Evolutionary conservation across 2,113 vertebrate genomes (phyloP).

Genomic region (Mixornis gularis): DNA sequence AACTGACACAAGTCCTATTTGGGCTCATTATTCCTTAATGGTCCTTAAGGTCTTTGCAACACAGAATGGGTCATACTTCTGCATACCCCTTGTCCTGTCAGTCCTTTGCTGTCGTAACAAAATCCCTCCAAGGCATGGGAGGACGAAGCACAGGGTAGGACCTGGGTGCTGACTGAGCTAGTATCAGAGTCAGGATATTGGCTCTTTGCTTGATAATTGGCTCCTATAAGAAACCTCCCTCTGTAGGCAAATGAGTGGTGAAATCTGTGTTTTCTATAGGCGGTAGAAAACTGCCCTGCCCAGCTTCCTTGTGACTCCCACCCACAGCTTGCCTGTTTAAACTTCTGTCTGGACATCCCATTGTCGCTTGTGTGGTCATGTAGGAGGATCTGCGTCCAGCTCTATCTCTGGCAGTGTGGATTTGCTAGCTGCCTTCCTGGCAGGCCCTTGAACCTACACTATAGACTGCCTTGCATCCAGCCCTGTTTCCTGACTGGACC

Average conservation of each 20-base stretch:
- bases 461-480: background rate
- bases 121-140: background rate
- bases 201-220: background rate
- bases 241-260: background rate
- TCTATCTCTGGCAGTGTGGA: background rate
- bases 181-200: background rate
- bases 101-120: background rate
- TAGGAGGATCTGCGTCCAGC: background rate
- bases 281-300: background rate
- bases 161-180: background rate
- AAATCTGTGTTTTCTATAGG: background rate
- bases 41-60: background rate
- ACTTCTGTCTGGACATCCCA: background rate
- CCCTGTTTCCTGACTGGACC: background rate
- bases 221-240: background rate
- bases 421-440: background rate
- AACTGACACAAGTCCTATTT: background rate
- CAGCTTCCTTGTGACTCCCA: background rate
- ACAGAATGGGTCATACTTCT: background rate
- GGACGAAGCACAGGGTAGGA: background rate
- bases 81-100: background rate
- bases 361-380: accelerated
- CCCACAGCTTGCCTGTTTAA: background rate
- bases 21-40: background rate
- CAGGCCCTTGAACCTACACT: background rate